Evolutionary conservation across 2,888 invertebrate species (phyloP).

Genomic region (Leucoma salicis): DNA sequence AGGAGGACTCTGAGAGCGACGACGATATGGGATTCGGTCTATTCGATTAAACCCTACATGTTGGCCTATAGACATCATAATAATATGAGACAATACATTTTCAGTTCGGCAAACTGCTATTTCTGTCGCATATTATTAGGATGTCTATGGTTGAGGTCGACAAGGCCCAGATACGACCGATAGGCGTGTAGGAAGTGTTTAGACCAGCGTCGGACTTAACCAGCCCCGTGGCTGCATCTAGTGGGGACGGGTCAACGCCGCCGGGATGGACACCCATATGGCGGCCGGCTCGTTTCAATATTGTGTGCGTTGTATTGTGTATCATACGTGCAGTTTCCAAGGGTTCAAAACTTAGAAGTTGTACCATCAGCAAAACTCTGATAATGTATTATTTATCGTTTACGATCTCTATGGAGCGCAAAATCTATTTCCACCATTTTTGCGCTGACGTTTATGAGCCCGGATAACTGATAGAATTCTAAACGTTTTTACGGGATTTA

Average conservation of each 20-base stretch:
- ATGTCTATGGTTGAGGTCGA: conserved; percentile 15
- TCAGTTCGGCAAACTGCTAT: too few relatives aligned
- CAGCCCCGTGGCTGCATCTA: conserved; percentile 40
- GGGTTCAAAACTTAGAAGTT: too few relatives aligned
- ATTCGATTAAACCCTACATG: conserved; percentile 86
- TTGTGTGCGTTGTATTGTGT: too few relatives aligned
- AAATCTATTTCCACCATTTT: conserved; percentile 24
- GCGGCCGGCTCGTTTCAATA: conserved; percentile 53
- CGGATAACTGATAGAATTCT: too few relatives aligned
- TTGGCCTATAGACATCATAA: too few relatives aligned
- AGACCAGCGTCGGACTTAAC: conserved; percentile 6
- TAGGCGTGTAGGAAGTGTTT: conserved; percentile 34
- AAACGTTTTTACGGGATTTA: too few relatives aligned
- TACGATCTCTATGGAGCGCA: too few relatives aligned
- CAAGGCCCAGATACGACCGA: conserved; percentile 23
- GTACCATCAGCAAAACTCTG: conserved; percentile 14
- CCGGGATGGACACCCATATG: conserved; percentile 74
- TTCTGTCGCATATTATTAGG: too few relatives aligned
- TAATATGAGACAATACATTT: too few relatives aligned
- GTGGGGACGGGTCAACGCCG: conserved; percentile 50
- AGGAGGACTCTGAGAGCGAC: conserved; percentile 91
- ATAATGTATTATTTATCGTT: too few relatives aligned
- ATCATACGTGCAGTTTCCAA: too few relatives aligned
- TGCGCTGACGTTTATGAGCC: too few relatives aligned
- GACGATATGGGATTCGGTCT: conserved; percentile 99